Evolutionary conservation across 2,888 invertebrate genomes (phyloP).

Genomic region (Synanthedon andrenaeformis): DNA sequence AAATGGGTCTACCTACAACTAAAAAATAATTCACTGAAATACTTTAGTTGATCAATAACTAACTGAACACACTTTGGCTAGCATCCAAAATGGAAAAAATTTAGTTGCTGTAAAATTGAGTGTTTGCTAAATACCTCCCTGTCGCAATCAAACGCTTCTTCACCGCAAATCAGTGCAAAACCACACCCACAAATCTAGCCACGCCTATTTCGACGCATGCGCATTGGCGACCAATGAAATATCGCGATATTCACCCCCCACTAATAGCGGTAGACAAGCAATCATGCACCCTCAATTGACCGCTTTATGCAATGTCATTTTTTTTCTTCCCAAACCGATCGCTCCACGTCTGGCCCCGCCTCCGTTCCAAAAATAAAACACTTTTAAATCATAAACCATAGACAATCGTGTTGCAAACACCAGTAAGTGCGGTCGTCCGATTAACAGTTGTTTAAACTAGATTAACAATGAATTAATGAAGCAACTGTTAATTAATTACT

Average conservation of each 20-base stretch:
- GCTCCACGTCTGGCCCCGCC: slow-evolving; percentile 46
- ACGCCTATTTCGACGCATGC: slow-evolving; percentile 50
- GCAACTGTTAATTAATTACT: slow-evolving; percentile 7
- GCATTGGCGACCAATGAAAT: slow-evolving; percentile 38
- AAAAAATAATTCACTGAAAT: too few relatives aligned
- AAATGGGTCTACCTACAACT: too few relatives aligned
- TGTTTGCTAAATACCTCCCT: slow-evolving; percentile 23
- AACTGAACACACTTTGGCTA: neutral
- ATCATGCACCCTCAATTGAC: slow-evolving; percentile 55
- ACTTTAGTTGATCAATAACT: too few relatives aligned
- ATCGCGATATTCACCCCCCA: slow-evolving; percentile 26
- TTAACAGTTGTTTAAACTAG: slow-evolving; percentile 6
- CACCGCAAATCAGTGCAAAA: slow-evolving; percentile 65
- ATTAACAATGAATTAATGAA: slow-evolving; percentile 11
- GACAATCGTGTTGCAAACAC: slow-evolving; percentile 29
- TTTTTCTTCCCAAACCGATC: slow-evolving; percentile 52
- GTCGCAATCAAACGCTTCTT: slow-evolving; percentile 56
- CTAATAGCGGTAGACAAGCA: slow-evolving; percentile 16
- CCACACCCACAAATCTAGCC: slow-evolving; percentile 57
- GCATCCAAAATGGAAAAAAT: neutral
- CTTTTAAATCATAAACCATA: slow-evolving; percentile 54
- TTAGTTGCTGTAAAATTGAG: neutral
- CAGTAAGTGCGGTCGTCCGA: slow-evolving; percentile 28
- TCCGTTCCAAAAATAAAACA: slow-evolving; percentile 43
- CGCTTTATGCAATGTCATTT: slow-evolving; percentile 59